Conservation (phyloP, 2,797 vertebrate genomes). For the Cyprinella venusta region DNA sequence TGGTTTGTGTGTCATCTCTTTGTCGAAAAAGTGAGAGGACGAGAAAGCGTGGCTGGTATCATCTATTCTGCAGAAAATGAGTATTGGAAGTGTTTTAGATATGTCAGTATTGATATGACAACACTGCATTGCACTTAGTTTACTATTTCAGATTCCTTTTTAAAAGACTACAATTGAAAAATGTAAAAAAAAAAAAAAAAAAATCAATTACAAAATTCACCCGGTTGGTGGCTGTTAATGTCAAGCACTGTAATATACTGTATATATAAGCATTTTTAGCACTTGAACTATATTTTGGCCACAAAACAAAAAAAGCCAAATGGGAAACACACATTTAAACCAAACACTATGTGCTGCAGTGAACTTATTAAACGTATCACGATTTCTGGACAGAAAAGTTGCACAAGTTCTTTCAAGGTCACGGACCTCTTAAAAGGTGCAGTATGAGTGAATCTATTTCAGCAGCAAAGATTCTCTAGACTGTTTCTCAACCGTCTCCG, state of each 20-base stretch:
- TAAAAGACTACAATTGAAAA: too few relatives aligned
- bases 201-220: too few relatives aligned
- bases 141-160: too few relatives aligned
- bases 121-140: too few relatives aligned
- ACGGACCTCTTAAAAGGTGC: constrained; percentile 6
- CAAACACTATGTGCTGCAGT: background rate
- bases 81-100: too few relatives aligned
- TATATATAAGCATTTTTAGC: background rate
- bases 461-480: constrained; percentile 23
- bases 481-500: constrained; percentile 18
- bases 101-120: too few relatives aligned
- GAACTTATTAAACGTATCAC: constrained; percentile 13
- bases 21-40: too few relatives aligned
- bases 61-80: too few relatives aligned
- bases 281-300: background rate
- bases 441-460: constrained; percentile 21
- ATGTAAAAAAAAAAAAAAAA: too few relatives aligned
- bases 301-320: background rate
- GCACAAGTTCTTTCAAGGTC: constrained; percentile 29
- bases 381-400: constrained; percentile 2
- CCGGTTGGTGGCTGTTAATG: too few relatives aligned
- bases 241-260: background rate
- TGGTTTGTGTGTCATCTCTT: too few relatives aligned
- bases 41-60: too few relatives aligned
- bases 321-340: background rate